phyloP scores from a whole-genome alignment of 1,140 invertebrate genomes.

The Plodia interpunctella region DNA sequence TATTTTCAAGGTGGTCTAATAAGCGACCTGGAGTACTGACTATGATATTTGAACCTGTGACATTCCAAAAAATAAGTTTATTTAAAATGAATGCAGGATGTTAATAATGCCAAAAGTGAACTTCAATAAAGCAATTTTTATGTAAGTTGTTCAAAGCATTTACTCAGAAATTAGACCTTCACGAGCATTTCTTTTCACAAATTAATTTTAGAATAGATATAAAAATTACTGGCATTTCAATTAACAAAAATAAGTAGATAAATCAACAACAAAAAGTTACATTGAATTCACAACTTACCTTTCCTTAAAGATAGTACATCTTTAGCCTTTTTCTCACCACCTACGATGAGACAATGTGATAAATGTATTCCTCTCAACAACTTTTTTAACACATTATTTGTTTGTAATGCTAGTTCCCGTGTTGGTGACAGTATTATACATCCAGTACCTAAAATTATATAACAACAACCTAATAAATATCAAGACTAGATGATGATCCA shows the following conservation, averaged over 20 bases:
- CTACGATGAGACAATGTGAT: conserved; percentile 92
- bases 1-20: conserved; percentile 89
- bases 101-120: too few species aligned
- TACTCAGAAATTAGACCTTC: too few species aligned
- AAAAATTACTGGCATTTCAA: too few species aligned
- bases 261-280: too few species aligned
- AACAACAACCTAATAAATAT: neutral
- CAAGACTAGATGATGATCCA: too few species aligned
- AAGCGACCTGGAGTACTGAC: conserved; percentile 90
- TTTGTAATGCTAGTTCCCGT: conserved; percentile 95
- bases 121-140: too few species aligned
- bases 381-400: conserved; percentile 90
- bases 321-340: conserved; percentile 86
- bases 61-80: neutral
- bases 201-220: too few species aligned
- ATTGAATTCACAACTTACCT: conserved; percentile 68
- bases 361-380: conserved; percentile 89
- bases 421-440: conserved; percentile 95
- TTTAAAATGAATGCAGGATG: too few species aligned
- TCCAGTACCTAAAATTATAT: conserved; percentile 81
- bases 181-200: too few species aligned
- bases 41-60: conserved; percentile 84
- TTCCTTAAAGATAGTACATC: conserved; percentile 83
- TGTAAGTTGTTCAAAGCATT: too few species aligned
- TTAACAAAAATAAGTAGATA: too few species aligned